phyloP scores from a whole-genome alignment of 2,797 vertebrate species.

The Tenualosa thibaudeaui region DNA sequence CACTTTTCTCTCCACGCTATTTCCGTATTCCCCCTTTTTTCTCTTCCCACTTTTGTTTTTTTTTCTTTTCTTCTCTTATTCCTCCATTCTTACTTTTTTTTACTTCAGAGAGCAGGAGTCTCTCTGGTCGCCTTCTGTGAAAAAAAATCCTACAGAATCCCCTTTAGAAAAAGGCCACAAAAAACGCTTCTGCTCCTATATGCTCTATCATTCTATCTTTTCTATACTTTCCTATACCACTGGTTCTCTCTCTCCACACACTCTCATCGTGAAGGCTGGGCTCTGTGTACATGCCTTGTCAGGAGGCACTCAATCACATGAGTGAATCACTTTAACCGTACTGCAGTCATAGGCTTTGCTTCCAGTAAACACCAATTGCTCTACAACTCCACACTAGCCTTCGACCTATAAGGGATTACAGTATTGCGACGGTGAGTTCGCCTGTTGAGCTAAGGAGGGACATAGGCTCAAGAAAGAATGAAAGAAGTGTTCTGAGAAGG shows the following conservation, averaged over 20 bases:
- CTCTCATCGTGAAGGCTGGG: no score
- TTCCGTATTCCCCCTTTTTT: not conserved
- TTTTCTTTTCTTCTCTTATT: not conserved
- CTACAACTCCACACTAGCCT: no score
- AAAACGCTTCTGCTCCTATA: not conserved
- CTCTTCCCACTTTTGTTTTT: not conserved
- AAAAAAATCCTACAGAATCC: not conserved
- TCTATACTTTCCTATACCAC: not conserved
- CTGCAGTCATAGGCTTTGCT: no score
- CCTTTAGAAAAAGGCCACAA: not conserved
- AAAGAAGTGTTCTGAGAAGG: no score
- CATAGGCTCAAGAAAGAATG: no score
- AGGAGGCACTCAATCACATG: no score
- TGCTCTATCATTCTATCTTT: not conserved
- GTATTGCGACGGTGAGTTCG: no score
- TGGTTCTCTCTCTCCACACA: not conserved
- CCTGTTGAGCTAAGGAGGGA: no score
- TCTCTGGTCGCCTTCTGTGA: not conserved
- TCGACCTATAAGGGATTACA: no score
- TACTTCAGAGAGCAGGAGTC: not conserved
- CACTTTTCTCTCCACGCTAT: conserved; percentile 8
- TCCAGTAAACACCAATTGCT: no score
- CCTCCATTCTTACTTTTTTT: not conserved
- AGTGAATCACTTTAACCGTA: no score
- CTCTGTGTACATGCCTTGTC: no score